Evolutionary conservation across 1,140 invertebrate genomes (phyloP).

Genomic region (Drosophila pruinosa): DNA sequence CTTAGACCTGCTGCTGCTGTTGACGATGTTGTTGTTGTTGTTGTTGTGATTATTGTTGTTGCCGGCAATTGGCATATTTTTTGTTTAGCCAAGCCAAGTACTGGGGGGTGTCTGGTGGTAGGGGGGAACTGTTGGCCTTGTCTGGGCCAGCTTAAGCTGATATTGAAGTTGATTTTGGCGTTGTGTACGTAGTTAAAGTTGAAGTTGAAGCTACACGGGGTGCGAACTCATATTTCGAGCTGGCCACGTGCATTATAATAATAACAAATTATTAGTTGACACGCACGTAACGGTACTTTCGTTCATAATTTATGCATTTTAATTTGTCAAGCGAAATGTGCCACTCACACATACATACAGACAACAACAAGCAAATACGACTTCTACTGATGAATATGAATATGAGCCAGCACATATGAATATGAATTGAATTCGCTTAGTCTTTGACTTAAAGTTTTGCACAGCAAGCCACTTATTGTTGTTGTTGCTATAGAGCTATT

Average conservation of each 20-base stretch:
- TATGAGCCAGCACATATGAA: slow-evolving; percentile 5
- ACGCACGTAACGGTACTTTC: slow-evolving; percentile 81
- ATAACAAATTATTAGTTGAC: slow-evolving; percentile 81
- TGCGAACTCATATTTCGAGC: slow-evolving; percentile 27
- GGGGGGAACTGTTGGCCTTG: slow-evolving; percentile 22
- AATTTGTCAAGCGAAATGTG: slow-evolving; percentile 72
- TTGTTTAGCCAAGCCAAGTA: background rate
- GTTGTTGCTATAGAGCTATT: slow-evolving; percentile 14
- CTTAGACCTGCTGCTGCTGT: slow-evolving; percentile 16
- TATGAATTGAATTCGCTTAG: slow-evolving; percentile 22
- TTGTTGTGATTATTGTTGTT: slow-evolving; percentile 6
- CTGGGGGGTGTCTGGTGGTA: background rate
- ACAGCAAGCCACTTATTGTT: slow-evolving; percentile 29
- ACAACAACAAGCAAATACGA: background rate
- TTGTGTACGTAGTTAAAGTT: background rate
- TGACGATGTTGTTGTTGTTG: slow-evolving; percentile 10
- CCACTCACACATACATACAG: slow-evolving; percentile 9
- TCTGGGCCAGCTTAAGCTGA: slow-evolving; percentile 25
- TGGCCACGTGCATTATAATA: slow-evolving; percentile 75
- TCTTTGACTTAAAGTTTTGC: slow-evolving; percentile 7
- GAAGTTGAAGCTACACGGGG: slow-evolving; percentile 24
- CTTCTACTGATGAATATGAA: slow-evolving; percentile 20
- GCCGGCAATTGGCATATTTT: slow-evolving; percentile 47
- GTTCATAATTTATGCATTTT: slow-evolving; percentile 82
- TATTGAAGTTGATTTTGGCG: slow-evolving; percentile 9